phyloP scores from a whole-genome alignment of 1,140 invertebrate genomes.

The Drosophila ohnishii region DNA sequence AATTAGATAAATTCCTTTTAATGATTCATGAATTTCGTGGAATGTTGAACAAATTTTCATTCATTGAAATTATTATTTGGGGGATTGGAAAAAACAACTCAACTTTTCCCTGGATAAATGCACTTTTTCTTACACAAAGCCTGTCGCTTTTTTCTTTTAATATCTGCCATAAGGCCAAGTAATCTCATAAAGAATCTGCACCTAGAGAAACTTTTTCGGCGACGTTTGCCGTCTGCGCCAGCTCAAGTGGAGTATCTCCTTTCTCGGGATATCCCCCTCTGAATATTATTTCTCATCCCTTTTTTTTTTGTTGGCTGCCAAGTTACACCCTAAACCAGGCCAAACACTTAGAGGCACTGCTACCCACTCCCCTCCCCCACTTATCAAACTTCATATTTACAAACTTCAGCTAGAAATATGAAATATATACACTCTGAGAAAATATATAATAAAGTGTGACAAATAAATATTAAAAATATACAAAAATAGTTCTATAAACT shows the following conservation, averaged over 20 bases:
- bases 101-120: background rate
- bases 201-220: conserved; percentile 70
- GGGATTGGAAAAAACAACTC: background rate
- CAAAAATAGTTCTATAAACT: too few relatives aligned
- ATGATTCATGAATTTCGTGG: conserved; percentile 39
- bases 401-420: conserved; percentile 41
- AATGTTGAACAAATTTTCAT: conserved; percentile 28
- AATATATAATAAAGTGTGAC: too few relatives aligned
- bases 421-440: conserved; percentile 8
- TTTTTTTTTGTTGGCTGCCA: background rate
- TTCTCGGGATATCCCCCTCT: too few relatives aligned
- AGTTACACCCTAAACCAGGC: conserved; percentile 20
- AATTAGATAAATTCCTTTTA: conserved; percentile 44
- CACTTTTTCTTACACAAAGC: conserved; percentile 10
- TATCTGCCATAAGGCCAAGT: conserved; percentile 11
- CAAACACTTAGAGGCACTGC: conserved; percentile 36
- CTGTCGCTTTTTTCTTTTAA: background rate
- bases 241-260: conserved; percentile 51
- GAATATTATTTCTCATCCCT: background rate
- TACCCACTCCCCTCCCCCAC: conserved; percentile 40
- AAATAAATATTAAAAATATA: too few relatives aligned
- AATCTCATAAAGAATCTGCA: conserved; percentile 68
- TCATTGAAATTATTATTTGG: conserved; percentile 31
- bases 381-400: conserved; percentile 80
- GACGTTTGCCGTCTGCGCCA: conserved; percentile 58